These are phyloP conservation scores for Pardalotus punctatus DNA, from an alignment of 2,113 vertebrate species.

Conservation along the genomic window DNA sequence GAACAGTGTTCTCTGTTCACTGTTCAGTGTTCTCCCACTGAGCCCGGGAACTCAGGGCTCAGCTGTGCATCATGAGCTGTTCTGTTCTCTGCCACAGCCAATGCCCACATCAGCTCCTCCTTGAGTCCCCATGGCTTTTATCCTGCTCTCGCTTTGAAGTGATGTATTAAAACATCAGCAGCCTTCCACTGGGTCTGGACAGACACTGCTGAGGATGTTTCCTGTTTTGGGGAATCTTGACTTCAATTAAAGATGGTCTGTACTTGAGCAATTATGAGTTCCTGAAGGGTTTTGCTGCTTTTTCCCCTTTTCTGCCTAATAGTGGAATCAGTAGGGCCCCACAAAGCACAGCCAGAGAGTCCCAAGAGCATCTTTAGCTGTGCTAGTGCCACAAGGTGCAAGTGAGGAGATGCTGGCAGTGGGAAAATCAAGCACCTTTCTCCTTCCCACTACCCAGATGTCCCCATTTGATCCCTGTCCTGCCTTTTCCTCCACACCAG, in stretches of 20 bases:
- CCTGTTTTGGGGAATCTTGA: neutral
- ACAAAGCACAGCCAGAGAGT: neutral
- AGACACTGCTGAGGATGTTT: neutral
- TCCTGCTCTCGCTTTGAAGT: neutral
- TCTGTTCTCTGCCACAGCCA: neutral
- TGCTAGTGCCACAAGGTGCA: neutral
- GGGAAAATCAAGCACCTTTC: neutral
- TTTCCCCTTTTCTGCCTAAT: neutral
- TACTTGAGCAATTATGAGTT: neutral
- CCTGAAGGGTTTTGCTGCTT: neutral
- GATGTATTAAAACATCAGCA: neutral
- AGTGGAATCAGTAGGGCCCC: neutral
- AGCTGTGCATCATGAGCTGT: neutral
- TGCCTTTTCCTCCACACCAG: neutral
- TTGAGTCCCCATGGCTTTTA: neutral
- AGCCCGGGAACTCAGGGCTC: accelerated
- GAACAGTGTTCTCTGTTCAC: too few species aligned
- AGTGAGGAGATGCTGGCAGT: neutral
- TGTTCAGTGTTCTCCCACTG: too few species aligned
- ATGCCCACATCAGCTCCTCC: neutral
- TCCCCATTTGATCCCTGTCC: neutral
- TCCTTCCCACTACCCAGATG: neutral
- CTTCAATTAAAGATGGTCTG: neutral
- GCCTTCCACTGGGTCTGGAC: neutral
- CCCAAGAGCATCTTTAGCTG: neutral